Evolutionary conservation across 2,797 vertebrate genomes (phyloP), one percentile per base, ranked within the genome.

Genomic region (Schizopygopsis pylzovi): DNA sequence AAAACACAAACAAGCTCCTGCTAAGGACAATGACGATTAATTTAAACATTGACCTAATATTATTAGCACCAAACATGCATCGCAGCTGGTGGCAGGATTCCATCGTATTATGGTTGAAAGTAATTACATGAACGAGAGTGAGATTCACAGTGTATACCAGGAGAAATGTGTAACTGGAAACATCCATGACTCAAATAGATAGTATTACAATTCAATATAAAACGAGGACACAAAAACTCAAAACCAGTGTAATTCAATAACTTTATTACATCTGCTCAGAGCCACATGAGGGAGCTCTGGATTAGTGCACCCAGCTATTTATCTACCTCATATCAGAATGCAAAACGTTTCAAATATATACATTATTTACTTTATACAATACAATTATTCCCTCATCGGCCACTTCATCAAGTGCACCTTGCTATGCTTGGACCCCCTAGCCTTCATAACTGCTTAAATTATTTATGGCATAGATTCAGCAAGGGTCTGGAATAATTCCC

Each of bases 261-360:
- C 11, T 82, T 77, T 49, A 70, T 47, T 39, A 33, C 13, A 73
- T 47, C 47, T 7, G 88, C 49, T 80, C 59, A 68, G 75, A 89
- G 61, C 92, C 94, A 93, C 92, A 91, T 91, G 92, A 92, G 92
- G 91, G 94, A 90, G 93, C 92, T 65, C 28, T 33, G 63, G 28
- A 65, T 65, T 65, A 65, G 63, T 16, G 28, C 28, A 16, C 13
- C 28, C 63, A 16, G 15, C 28, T 33, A 28, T 33, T 65, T 65
- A 15, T 33, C 6, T 16, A 33, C 13, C 28, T 65, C 13, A 16
- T 15, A 16, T 33, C 28, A 65, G 63, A 33, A 65, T 65, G 63
- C 28, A 65, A 65, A 28, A 28, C 7, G 56, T n/a, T 59, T n/a
- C 22, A 15, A 28, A 13, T 63, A 15, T 63, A 15, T 15, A 15